Evolutionary conservation across 2,113 vertebrate genomes (phyloP).

Genomic region (Mustelus asterias): DNA sequence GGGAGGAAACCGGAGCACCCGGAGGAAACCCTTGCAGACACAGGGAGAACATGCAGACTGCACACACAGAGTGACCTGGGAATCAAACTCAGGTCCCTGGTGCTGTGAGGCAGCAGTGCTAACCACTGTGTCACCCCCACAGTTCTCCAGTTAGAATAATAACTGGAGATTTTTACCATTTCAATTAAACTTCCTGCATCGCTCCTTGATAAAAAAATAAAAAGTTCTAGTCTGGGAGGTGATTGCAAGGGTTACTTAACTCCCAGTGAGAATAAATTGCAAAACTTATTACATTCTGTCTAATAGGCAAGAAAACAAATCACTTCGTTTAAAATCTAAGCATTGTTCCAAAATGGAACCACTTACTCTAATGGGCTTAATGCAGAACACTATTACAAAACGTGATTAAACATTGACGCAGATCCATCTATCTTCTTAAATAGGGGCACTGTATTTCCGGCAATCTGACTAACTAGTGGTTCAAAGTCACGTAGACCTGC

Average conservation of each 20-base stretch:
- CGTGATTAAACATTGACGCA: conserved; percentile 21
- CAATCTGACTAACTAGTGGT: background rate
- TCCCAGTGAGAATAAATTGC: background rate
- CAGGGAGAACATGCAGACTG: too few species aligned
- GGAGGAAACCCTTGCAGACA: too few species aligned
- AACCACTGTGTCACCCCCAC: too few species aligned
- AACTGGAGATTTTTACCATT: background rate
- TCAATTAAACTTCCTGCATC: background rate
- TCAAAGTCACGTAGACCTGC: background rate
- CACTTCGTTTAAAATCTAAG: conserved; percentile 26
- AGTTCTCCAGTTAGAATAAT: background rate
- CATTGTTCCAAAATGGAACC: conserved; percentile 24
- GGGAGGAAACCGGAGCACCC: too few species aligned
- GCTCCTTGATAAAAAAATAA: background rate
- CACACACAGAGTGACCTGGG: too few species aligned
- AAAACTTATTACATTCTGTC: background rate
- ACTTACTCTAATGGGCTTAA: conserved; percentile 21
- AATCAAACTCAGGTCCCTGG: too few species aligned
- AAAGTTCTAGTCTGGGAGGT: background rate
- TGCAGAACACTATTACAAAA: background rate
- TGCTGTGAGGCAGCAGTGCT: too few species aligned
- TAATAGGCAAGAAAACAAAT: conserved; percentile 17
- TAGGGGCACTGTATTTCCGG: background rate
- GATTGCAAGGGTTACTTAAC: background rate
- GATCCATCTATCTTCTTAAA: conserved; percentile 6